Conservation (phyloP, 2,113 vertebrate genomes). For the Thamnaconus septentrionalis region DNA sequence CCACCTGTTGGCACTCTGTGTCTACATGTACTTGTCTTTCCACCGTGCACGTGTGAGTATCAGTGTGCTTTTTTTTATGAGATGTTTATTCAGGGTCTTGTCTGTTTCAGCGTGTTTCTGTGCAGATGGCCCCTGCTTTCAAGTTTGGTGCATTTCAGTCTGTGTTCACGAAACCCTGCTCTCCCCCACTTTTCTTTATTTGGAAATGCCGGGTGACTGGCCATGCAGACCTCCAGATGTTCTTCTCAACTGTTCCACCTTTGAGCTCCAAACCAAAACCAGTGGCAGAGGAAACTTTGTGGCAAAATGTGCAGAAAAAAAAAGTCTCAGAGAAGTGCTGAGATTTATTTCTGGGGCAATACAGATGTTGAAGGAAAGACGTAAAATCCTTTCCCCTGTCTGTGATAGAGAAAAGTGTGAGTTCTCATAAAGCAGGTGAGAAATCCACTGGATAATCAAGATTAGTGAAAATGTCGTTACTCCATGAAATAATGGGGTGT, state of each 20-base stretch:
- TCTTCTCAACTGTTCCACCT: constrained; percentile 36
- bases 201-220: constrained; percentile 25
- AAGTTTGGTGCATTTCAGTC: constrained; percentile 4
- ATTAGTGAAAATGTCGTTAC: no score
- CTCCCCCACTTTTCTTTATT: constrained; percentile 17
- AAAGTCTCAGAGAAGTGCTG: neutral
- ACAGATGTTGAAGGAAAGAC: no score
- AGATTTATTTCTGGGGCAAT: no score
- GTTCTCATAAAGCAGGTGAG: no score
- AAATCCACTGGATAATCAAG: no score
- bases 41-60: constrained; percentile 10
- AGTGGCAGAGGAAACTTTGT: constrained; percentile 15
- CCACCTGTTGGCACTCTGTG: neutral
- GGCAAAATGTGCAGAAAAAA: constrained; percentile 19
- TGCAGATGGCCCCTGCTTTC: neutral
- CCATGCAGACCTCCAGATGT: constrained; percentile 48
- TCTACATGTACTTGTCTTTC: constrained; percentile 16
- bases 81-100: constrained; percentile 1
- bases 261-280: constrained; percentile 44
- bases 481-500: no score
- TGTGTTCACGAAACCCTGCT: neutral
- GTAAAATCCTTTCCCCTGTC: no score
- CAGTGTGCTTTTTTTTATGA: constrained; percentile 15
- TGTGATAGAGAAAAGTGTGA: no score
- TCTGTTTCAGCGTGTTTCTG: neutral